These are phyloP conservation scores for Epistrophella euchroma DNA, from an alignment of 2,888 invertebrate genomes.

Conservation along the genomic window DNA sequence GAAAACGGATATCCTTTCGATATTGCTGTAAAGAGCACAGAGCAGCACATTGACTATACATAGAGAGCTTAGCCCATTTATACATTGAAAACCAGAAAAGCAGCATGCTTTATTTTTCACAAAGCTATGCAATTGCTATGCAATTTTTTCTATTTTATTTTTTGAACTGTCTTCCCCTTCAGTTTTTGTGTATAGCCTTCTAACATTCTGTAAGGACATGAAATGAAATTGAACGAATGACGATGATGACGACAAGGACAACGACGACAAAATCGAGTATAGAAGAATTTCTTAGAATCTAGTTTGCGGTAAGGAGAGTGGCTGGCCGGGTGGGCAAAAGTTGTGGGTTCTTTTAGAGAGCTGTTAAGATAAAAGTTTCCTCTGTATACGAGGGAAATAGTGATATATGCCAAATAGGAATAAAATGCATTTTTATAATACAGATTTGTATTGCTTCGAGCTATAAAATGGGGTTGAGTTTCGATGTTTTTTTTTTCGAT, in stretches of 20 bases:
- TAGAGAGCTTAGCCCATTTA: slow-evolving; percentile 24
- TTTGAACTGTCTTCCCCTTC: background rate
- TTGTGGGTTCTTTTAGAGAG: slow-evolving; percentile 30
- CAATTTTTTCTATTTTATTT: slow-evolving; percentile 36
- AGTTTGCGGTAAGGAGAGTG: slow-evolving; percentile 10
- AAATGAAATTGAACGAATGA: slow-evolving; percentile 67
- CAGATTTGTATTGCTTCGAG: slow-evolving; percentile 55
- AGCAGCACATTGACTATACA: slow-evolving; percentile 25
- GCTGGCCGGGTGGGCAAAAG: slow-evolving; percentile 2
- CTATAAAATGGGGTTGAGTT: slow-evolving; percentile 46
- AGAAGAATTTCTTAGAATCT: slow-evolving; percentile 46
- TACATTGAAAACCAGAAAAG: slow-evolving; percentile 3
- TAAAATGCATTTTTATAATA: slow-evolving; percentile 54
- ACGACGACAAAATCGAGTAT: slow-evolving; percentile 23
- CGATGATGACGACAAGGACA: slow-evolving; percentile 36
- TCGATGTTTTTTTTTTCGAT: background rate
- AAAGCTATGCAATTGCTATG: slow-evolving; percentile 59
- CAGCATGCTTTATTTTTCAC: slow-evolving; percentile 31
- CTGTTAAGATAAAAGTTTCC: slow-evolving; percentile 68
- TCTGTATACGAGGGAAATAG: background rate
- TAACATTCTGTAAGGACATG: slow-evolving; percentile 58
- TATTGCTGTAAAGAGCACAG: slow-evolving; percentile 54
- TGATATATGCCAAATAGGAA: slow-evolving; percentile 20
- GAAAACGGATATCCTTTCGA: slow-evolving; percentile 67
- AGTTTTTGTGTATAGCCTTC: slow-evolving; percentile 11